Conservation (phyloP, 2,113 vertebrate genomes). For the Ia io region DNA sequence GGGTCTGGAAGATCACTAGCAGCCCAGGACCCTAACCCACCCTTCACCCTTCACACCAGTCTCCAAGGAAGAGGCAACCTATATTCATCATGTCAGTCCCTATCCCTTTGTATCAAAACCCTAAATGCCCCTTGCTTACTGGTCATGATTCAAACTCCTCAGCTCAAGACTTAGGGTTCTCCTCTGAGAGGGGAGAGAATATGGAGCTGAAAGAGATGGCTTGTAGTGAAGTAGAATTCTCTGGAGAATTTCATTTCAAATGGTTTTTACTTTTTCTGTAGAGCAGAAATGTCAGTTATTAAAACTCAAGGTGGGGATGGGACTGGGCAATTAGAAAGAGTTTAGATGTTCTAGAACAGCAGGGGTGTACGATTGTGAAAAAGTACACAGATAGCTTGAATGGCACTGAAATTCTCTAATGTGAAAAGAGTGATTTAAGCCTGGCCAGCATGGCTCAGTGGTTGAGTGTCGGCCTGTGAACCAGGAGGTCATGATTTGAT, state of each 20-base stretch:
- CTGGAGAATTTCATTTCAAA: not conserved
- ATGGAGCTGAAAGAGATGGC: not conserved
- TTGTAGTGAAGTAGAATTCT: not conserved
- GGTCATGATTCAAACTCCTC: not conserved
- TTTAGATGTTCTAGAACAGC: not conserved
- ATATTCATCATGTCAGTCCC: not conserved
- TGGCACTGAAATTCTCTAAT: not conserved
- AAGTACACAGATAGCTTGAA: not conserved
- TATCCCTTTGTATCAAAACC: not conserved
- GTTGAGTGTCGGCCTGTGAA: no score
- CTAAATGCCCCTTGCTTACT: not conserved
- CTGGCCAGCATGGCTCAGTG: no score
- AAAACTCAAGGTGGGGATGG: not conserved
- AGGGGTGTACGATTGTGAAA: not conserved
- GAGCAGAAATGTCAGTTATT: not conserved
- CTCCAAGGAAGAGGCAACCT: slow-evolving; percentile 14
- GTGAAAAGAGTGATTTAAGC: not conserved
- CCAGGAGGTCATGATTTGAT: no score
- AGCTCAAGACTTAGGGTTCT: not conserved
- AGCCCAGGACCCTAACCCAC: not conserved
- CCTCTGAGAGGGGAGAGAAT: not conserved
- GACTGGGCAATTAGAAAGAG: not conserved
- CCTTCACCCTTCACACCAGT: not conserved
- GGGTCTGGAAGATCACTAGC: not conserved
- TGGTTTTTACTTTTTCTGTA: not conserved